phyloP scores from a whole-genome alignment of 2,113 vertebrate species.

The Felis catus region F.catus_Fca126_mat1.0 CM031414.1:10984001-10984500 shows the following conservation, averaged over 20 bases:
- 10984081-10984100: background rate
- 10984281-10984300: background rate
- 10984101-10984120: background rate
- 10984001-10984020: background rate
- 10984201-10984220: background rate
- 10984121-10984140: background rate
- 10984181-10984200: background rate
- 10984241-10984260: background rate
- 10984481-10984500: background rate
- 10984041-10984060: background rate
- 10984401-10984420: background rate
- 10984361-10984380: background rate
- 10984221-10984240: background rate
- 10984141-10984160: background rate
- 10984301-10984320: background rate
- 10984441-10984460: background rate
- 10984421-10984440: background rate
- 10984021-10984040: accelerated
- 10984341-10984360: background rate
- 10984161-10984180: background rate
- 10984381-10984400: accelerated
- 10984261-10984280: background rate
- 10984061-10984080: background rate
- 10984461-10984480: background rate
- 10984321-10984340: background rate